These are phyloP conservation scores for Brachionichthys hirsutus DNA, from an alignment of 2,113 vertebrate genomes.

Conservation along the genomic window DNA sequence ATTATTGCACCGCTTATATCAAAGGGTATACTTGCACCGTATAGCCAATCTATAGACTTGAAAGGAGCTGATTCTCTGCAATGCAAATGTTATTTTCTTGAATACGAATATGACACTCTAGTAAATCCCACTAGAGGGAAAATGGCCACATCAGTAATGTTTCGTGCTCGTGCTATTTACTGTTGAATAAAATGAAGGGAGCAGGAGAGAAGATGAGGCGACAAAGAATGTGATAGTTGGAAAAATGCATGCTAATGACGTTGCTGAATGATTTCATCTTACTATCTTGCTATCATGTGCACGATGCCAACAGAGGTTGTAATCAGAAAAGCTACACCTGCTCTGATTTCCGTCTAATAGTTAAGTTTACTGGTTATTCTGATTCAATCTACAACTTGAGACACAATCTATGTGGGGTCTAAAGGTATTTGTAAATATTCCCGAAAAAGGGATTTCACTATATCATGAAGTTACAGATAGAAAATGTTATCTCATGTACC, in stretches of 20 bases:
- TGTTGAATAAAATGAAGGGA: constrained; percentile 8
- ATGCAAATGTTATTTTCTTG: constrained; percentile 19
- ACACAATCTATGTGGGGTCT: not conserved
- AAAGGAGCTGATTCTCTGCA: constrained; percentile 37
- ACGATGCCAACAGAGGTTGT: constrained; percentile 20
- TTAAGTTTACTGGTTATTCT: constrained; percentile 28
- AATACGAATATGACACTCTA: not conserved
- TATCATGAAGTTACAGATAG: constrained; percentile 19
- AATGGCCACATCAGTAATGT: constrained; percentile 3
- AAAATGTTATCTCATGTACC: constrained; percentile 21
- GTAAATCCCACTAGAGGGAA: constrained; percentile 12
- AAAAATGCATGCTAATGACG: constrained; percentile 67
- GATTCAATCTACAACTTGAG: constrained; percentile 16
- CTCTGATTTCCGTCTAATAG: constrained; percentile 22
- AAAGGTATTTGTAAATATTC: too few species aligned
- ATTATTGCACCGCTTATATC: constrained; percentile 50
- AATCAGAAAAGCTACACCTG: constrained; percentile 5
- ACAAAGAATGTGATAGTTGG: not conserved
- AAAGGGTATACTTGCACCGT: constrained; percentile 28
- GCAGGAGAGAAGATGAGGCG: constrained; percentile 14
- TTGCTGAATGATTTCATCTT: constrained; percentile 48
- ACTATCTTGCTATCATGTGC: constrained; percentile 48
- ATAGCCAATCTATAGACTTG: constrained; percentile 43
- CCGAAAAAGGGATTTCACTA: constrained; percentile 18
- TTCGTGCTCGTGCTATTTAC: constrained; percentile 48